Base-by-base conservation (phyloP, 2,113 vertebrate genomes). In the Terrapene triunguis region DNA sequence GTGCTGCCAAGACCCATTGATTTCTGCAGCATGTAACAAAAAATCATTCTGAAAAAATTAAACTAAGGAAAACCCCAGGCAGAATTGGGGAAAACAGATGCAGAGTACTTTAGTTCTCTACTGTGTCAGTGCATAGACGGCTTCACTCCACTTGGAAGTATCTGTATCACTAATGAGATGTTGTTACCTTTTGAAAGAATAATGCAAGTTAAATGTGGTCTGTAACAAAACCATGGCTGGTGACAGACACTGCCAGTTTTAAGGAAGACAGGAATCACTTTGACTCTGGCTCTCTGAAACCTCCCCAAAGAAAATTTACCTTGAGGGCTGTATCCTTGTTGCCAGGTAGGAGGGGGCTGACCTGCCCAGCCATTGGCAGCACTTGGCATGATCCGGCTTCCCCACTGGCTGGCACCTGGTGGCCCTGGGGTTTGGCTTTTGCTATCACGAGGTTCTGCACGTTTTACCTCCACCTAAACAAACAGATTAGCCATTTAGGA, bases 391-490 rank as follows among this genome's bases (percentile, higher is more conserved):
- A 99, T 99, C 93, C 99, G 99, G 97, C 99, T 99, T 21, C 99
- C 99, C 99, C 99, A 99, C 97, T 99, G 99, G 97, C 98, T 99
- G 97, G 99, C 98, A 82, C 99, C 98, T 1, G 99, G 98, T 9
- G 99, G 99, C 92, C 99, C 99, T 17, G 98, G 97, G 11, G 98
- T 97, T 85, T 99, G 99, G 98, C 98, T 99, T 98, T 99, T 99
- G 98, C 99, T 99, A 91, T 99, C 99, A 21, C 99, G 99, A 90
- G 99, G 99, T 69, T 99, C 99, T 0, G 99, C 99, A 11, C 99
- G 99, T 96, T 99, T 99, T 96, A 99, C 99, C 98, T 99, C 99
- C 98, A 99, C 99, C 99, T 99, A 97, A 97, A 99, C 98, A 99
- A 99, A 99, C 95, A 99, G 92, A 99, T 97, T 91, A 82, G 54